Percentiles rank a stretch among this genome's conserved stretches.
phyloP scores from a whole-genome alignment of 92 coral and sea anemone genomes.

The Montipora capitata region DNA sequence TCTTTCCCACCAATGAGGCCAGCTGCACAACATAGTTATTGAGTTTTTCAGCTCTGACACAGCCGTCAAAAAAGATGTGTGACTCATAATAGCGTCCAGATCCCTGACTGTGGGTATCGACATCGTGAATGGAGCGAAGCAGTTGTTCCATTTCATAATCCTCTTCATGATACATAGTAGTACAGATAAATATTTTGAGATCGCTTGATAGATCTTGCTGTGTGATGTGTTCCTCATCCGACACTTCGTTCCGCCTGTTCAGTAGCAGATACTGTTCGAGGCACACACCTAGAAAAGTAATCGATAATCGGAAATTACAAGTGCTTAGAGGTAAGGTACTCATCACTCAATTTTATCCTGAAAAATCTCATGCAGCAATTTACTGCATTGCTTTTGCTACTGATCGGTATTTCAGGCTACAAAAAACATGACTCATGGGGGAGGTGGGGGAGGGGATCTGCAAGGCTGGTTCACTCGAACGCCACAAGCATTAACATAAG shows the following conservation, averaged over 20 bases:
- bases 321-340: too few relatives aligned
- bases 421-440: too few relatives aligned
- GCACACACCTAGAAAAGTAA: slow-evolving; percentile 19
- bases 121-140: slow-evolving; percentile 70
- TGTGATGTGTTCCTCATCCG: slow-evolving; percentile 48
- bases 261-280: slow-evolving; percentile 61
- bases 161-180: slow-evolving; percentile 89
- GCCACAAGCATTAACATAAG: too few relatives aligned
- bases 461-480: too few relatives aligned
- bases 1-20: slow-evolving; percentile 65
- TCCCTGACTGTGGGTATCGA: slow-evolving; percentile 49
- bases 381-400: too few relatives aligned
- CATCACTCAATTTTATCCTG: too few relatives aligned
- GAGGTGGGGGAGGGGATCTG: too few relatives aligned
- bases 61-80: slow-evolving; percentile 83
- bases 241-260: slow-evolving; percentile 71
- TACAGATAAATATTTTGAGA: slow-evolving; percentile 78
- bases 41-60: slow-evolving; percentile 71
- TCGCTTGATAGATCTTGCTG: slow-evolving; percentile 54
- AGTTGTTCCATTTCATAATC: slow-evolving; percentile 81
- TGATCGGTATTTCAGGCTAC: too few relatives aligned
- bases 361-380: too few relatives aligned
- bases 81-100: slow-evolving; percentile 78
- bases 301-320: too few relatives aligned
- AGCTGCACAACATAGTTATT: slow-evolving; percentile 61